Percentiles rank a stretch among this genome's conserved stretches.
Evolutionary conservation across 2,797 vertebrate genomes (phyloP).

Genomic region (Danio albolineatus): DNA sequence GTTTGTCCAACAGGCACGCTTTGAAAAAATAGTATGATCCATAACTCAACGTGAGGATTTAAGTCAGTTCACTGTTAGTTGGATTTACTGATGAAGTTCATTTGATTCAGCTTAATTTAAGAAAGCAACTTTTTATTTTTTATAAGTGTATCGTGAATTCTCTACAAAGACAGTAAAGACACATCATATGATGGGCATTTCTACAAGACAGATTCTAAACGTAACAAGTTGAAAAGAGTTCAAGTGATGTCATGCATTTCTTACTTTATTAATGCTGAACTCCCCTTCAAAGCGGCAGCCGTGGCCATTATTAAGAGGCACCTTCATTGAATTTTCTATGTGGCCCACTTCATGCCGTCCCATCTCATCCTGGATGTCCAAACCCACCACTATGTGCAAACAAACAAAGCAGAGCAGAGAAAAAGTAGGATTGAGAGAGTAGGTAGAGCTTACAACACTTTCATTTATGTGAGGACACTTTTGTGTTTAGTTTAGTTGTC

Average conservation of each 20-base stretch:
- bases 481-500: background rate
- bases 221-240: background rate
- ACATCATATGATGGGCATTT: background rate
- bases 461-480: background rate
- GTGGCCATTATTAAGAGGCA: slow-evolving; percentile 87
- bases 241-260: background rate
- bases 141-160: background rate
- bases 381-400: slow-evolving; percentile 87
- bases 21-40: no score
- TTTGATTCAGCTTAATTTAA: no score
- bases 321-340: slow-evolving; percentile 98
- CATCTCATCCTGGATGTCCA: slow-evolving; percentile 99
- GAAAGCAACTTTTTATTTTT: no score
- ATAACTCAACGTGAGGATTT: no score
- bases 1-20: background rate
- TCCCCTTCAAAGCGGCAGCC: slow-evolving; percentile 98
- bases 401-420: background rate
- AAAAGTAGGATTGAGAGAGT: background rate
- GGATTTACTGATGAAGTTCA: no score
- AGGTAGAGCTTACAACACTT: background rate
- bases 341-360: slow-evolving; percentile 97
- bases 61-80: no score
- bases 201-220: slow-evolving; percentile 4
- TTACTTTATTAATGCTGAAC: slow-evolving; percentile 98
- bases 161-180: background rate